phyloP scores from a whole-genome alignment of 2,797 vertebrate genomes.

The Pseudocheirus occidentalis region DNA sequence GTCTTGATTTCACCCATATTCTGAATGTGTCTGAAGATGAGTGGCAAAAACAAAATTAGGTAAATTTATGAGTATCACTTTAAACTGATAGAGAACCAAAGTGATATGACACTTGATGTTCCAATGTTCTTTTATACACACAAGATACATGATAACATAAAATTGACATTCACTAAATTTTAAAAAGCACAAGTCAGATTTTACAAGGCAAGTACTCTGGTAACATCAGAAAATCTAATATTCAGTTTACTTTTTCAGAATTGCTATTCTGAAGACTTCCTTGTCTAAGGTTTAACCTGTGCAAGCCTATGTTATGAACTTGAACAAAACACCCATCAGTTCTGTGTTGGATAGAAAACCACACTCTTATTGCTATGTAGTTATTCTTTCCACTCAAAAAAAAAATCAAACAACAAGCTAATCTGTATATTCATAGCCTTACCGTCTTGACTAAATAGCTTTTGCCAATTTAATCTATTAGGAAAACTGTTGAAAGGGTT shows the following conservation, averaged over 20 bases:
- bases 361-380: background rate
- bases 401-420: conserved; percentile 28
- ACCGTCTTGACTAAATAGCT: background rate
- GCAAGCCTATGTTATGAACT: background rate
- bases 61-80: background rate
- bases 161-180: background rate
- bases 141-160: background rate
- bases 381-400: conserved; percentile 32
- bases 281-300: conserved; percentile 4
- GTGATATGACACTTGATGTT: background rate
- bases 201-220: background rate
- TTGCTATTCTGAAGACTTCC: background rate
- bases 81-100: conserved; percentile 5
- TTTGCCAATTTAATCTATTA: conserved; percentile 23
- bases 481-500: conserved; percentile 13
- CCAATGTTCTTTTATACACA: background rate
- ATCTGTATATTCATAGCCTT: conserved; percentile 5
- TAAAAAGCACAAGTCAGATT: background rate
- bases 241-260: background rate
- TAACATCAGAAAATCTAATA: background rate
- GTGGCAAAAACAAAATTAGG: conserved; percentile 9
- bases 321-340: background rate
- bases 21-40: conserved; percentile 91
- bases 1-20: conserved; percentile 96
- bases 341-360: background rate